Conservation (phyloP, 1,140 invertebrate genomes). For the Dufourea novaeangliae region DNA sequence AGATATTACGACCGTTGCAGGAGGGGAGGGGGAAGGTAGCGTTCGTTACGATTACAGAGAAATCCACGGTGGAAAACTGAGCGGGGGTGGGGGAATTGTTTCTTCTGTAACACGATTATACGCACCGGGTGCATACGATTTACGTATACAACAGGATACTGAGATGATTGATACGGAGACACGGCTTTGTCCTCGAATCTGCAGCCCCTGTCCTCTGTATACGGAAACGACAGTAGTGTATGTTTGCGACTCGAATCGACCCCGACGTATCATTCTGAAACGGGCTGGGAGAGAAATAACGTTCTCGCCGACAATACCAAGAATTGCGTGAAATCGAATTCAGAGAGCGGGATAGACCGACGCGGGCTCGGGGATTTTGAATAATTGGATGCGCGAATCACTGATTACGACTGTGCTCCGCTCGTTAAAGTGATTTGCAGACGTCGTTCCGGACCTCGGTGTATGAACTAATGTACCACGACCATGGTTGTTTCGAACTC, state of each 20-base stretch:
- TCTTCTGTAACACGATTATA: background rate
- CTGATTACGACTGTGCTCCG: background rate
- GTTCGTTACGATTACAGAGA: background rate
- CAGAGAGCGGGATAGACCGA: background rate
- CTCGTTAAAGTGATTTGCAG: background rate
- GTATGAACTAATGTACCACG: background rate
- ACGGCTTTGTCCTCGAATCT: too few relatives aligned
- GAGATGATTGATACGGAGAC: background rate
- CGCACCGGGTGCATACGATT: background rate
- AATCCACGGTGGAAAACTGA: background rate
- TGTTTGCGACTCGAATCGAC: background rate
- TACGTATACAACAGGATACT: background rate
- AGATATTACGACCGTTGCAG: slow-evolving; percentile 11
- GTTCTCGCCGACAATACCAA: background rate
- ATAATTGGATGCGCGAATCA: background rate
- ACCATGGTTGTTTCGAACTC: background rate
- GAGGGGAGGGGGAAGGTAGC: background rate
- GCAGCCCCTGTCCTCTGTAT: background rate
- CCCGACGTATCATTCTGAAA: background rate
- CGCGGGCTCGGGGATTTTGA: background rate
- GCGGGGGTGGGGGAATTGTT: background rate
- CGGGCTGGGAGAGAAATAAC: slow-evolving; percentile 3
- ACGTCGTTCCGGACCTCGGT: background rate
- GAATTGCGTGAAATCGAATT: background rate
- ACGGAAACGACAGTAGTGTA: too few relatives aligned